phyloP scores from a whole-genome alignment of 2,797 vertebrate species.

The Scleropages formosus region DNA sequence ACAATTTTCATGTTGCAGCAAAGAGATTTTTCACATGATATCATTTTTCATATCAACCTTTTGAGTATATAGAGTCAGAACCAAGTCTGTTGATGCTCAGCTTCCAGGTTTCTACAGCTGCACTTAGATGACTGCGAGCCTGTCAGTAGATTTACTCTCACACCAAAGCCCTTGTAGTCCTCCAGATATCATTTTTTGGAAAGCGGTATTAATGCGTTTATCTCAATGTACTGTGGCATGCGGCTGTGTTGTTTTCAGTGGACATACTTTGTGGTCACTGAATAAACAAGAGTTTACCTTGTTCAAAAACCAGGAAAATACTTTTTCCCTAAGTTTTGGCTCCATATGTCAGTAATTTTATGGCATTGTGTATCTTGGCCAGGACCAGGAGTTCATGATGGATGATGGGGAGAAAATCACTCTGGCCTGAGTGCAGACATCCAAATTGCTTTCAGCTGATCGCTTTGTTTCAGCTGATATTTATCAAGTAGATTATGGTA shows the following conservation, averaged over 20 bases:
- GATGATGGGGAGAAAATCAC: conserved; percentile 93
- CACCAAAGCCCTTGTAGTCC: conserved; percentile 7
- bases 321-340: conserved; percentile 75
- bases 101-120: not conserved
- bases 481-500: conserved; percentile 83
- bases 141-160: not conserved
- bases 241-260: conserved; percentile 72
- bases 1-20: too few relatives aligned
- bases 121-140: not conserved
- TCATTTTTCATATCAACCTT: too few relatives aligned
- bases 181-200: conserved; percentile 61
- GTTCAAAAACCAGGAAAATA: conserved; percentile 63
- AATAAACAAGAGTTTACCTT: conserved; percentile 85
- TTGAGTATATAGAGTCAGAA: not conserved
- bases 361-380: conserved; percentile 98
- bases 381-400: conserved; percentile 88
- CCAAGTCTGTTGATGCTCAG: too few relatives aligned
- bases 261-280: conserved; percentile 73
- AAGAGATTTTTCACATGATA: too few relatives aligned
- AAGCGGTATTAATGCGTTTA: conserved; percentile 74
- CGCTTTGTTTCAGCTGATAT: conserved; percentile 84
- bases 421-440: conserved; percentile 76
- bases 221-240: conserved; percentile 50
- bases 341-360: conserved; percentile 98
- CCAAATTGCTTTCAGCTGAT: conserved; percentile 99